These are phyloP conservation scores for Cydia fagiglandana DNA, from an alignment of 1,140 invertebrate species.

Conservation along the genomic window DNA sequence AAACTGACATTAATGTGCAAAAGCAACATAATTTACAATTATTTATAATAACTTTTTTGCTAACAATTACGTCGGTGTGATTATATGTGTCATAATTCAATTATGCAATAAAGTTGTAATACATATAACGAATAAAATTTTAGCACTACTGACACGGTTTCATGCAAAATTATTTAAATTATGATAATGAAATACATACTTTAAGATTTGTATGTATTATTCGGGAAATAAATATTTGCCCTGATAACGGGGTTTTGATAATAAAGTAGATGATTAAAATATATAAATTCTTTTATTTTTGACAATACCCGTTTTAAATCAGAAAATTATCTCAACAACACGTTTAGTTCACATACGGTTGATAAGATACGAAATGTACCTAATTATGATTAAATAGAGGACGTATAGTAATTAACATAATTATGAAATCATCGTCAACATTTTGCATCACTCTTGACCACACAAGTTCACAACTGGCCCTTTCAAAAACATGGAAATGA, in stretches of 20 bases:
- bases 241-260: neutral
- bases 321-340: slow-evolving; percentile 24
- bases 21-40: neutral
- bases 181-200: neutral
- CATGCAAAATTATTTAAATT: neutral
- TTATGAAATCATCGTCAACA: slow-evolving; percentile 15
- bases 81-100: slow-evolving; percentile 1
- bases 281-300: slow-evolving; percentile 4
- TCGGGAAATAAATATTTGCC: slow-evolving; percentile 19
- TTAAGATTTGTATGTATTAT: neutral
- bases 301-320: neutral
- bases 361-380: slow-evolving; percentile 20
- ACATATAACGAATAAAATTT: neutral
- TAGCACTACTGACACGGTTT: neutral
- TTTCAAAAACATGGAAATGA: neutral
- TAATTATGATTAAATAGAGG: slow-evolving; percentile 7
- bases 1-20: neutral
- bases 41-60: neutral
- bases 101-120: neutral
- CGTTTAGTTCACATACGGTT: neutral
- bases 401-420: slow-evolving; percentile 16
- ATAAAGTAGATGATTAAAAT: neutral
- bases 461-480: neutral
- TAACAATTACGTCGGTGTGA: neutral
- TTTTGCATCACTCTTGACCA: slow-evolving; percentile 15